Evolutionary conservation across 1,140 invertebrate species (phyloP).

Genomic region (Caenorhabditis briggsae): DNA sequence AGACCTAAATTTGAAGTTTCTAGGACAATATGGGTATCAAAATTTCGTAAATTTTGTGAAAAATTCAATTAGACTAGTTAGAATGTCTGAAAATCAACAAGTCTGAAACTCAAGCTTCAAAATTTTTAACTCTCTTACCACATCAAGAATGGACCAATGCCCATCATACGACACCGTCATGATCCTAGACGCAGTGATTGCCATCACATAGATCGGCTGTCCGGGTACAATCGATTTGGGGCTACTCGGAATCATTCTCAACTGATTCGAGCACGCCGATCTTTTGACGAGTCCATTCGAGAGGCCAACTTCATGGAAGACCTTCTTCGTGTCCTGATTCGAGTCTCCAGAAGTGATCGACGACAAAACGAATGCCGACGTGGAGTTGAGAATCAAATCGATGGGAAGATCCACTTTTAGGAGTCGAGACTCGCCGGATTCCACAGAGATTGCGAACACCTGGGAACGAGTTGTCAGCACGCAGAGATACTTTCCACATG

Average conservation of each 20-base stretch:
- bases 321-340: constrained; percentile 43
- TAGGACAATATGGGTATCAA: too few species aligned
- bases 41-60: too few species aligned
- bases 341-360: neutral
- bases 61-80: neutral
- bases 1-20: too few species aligned
- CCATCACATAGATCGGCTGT: neutral
- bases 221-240: neutral
- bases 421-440: neutral
- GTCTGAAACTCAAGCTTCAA: too few species aligned
- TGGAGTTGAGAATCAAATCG: constrained; percentile 35
- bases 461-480: constrained; percentile 45
- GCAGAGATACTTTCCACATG: constrained; percentile 21
- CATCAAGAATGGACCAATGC: constrained; percentile 39
- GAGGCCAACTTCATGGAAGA: constrained; percentile 43
- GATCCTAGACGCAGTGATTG: neutral
- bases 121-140: neutral
- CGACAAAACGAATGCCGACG: constrained; percentile 14
- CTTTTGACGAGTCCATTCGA: constrained; percentile 11
- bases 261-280: constrained; percentile 9
- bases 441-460: constrained; percentile 4
- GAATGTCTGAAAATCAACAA: neutral
- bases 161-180: constrained; percentile 39
- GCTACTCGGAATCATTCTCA: neutral
- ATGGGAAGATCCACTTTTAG: constrained; percentile 57